Conservation (phyloP, 2,888 invertebrate species). For the Tortricodes alternella region DNA sequence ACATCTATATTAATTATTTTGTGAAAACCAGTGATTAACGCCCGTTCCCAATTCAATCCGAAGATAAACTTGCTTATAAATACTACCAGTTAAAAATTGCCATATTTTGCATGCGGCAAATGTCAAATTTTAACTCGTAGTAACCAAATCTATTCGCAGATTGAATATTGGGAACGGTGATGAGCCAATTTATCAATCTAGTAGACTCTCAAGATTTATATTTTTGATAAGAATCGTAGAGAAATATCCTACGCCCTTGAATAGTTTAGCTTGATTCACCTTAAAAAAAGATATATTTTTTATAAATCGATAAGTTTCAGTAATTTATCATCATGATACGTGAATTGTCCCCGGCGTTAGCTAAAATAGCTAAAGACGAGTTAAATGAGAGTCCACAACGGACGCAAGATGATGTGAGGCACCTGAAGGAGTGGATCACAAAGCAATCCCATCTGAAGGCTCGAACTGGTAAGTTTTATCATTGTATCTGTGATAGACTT, state of each 20-base stretch:
- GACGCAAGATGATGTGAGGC: conserved; percentile 45
- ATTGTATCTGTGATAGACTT: neutral
- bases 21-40: too few species aligned
- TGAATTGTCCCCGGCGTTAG: conserved; percentile 50
- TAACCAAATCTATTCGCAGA: too few species aligned
- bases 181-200: neutral
- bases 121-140: too few species aligned
- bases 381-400: conserved; percentile 53
- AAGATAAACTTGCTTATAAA: too few species aligned
- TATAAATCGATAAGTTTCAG: neutral
- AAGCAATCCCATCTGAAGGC: conserved; percentile 60
- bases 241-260: too few species aligned
- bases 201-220: neutral
- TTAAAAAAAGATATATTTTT: too few species aligned
- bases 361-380: conserved; percentile 48
- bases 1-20: neutral
- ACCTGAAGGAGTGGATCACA: conserved; percentile 55
- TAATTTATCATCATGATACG: conserved; percentile 24
- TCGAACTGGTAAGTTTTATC: conserved; percentile 54
- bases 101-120: too few species aligned
- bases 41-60: too few species aligned
- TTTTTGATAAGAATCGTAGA: neutral
- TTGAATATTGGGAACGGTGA: too few species aligned
- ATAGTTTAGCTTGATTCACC: too few species aligned
- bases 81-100: too few species aligned